Evolutionary conservation across 1,140 invertebrate genomes (phyloP).

Genomic region (Listronotus bonariensis): DNA sequence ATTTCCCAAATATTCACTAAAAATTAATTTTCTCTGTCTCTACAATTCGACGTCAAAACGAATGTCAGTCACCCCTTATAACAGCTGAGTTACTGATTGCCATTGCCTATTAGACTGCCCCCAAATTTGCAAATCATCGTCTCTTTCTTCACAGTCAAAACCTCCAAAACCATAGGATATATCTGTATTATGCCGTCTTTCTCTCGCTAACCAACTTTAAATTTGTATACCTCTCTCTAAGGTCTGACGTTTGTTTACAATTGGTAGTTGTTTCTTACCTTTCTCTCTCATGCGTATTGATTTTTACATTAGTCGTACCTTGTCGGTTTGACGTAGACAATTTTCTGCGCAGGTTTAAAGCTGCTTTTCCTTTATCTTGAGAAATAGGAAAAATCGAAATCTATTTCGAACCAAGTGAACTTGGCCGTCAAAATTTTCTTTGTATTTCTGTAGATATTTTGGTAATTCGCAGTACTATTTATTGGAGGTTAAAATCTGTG

Average conservation of each 20-base stretch:
- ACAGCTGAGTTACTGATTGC: slow-evolving; percentile 49
- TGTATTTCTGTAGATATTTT: slow-evolving; percentile 29
- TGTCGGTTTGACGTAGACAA: slow-evolving; percentile 2
- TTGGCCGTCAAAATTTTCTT: slow-evolving; percentile 40
- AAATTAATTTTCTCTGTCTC: slow-evolving; percentile 36
- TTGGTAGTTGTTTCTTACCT: background rate
- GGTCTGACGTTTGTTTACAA: background rate
- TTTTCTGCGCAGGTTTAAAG: slow-evolving; percentile 3
- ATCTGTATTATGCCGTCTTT: slow-evolving; percentile 10
- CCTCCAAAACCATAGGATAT: slow-evolving; percentile 15
- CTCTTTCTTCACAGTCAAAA: slow-evolving; percentile 41
- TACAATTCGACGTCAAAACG: slow-evolving; percentile 44
- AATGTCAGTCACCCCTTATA: slow-evolving; percentile 51
- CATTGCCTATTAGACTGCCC: slow-evolving; percentile 26
- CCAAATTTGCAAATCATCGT: slow-evolving; percentile 40
- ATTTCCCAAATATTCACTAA: slow-evolving; percentile 39
- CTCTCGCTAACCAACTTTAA: background rate
- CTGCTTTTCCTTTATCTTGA: slow-evolving; percentile 28
- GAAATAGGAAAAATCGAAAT: slow-evolving; percentile 18
- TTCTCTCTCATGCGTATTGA: slow-evolving; percentile 11
- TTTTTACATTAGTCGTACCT: slow-evolving; percentile 11
- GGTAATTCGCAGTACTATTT: background rate
- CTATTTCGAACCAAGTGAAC: slow-evolving; percentile 37
- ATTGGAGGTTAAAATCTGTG: slow-evolving; percentile 2
- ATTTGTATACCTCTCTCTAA: background rate